Evolutionary conservation across 2,797 vertebrate genomes (phyloP), one percentile per base, ranked within the genome.

Genomic region (Lagorchestes hirsutus): DNA sequence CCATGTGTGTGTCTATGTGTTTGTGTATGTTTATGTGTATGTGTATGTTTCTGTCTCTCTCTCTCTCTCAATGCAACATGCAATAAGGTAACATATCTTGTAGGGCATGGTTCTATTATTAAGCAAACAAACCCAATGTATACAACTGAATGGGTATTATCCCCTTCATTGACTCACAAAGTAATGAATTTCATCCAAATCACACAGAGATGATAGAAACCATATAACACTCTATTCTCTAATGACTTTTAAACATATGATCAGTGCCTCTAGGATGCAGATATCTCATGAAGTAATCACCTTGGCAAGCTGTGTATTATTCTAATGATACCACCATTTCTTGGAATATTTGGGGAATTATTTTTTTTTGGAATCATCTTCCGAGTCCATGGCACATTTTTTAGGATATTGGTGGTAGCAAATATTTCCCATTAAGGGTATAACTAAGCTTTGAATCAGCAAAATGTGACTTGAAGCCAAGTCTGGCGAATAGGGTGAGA

Each of bases 401-500:
- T 87, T 50, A 50, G 74, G 50, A 13, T 94, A 91, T 14, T 14
- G 50, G 95, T 55, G 50, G 16, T 12, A 93, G 92, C 1, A 96
- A 29, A 91, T 92, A 95, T 56, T 92, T 92, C 94, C 91, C 29
- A 92, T 0, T 14, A 95, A 93, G 13, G 14, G n/a, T 40, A 40
- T 40, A 9, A 24, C 34, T 24, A 22, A 74, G n/a, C 67, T 74
- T 74, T 74, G 67, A 40, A 40, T 74, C 67, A 74, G 67, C 67
- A 74, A 67, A 67, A 40, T 74, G 67, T 74, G 40, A 74, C n/a
- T 12, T 87, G 55, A 91, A 58, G 82, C 24, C 13, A 90, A 92
- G 93, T 54, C 87, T 92, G 94, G 90, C 87, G 55, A 94, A 96
- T 52, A 55, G 95, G 94, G 11, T 93, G 2, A 58, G 0, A 95